phyloP scores from a whole-genome alignment of 2,888 invertebrate genomes.

The Philereme transversata region DNA sequence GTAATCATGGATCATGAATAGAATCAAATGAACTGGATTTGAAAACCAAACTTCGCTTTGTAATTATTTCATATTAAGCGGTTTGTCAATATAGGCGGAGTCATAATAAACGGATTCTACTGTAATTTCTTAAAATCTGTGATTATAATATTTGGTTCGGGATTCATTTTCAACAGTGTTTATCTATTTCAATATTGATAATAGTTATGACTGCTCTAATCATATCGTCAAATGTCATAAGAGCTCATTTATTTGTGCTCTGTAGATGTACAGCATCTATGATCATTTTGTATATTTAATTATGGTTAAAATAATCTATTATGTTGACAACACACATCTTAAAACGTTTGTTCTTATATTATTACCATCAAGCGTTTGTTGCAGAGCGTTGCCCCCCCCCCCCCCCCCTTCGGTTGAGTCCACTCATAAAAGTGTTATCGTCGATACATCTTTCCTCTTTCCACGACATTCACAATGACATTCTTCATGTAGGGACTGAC shows the following conservation, averaged over 20 bases:
- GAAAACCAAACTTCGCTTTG: too few species aligned
- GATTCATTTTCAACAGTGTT: neutral
- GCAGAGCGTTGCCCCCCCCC: constrained; percentile 8
- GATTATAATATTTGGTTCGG: too few species aligned
- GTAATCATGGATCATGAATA: constrained; percentile 4
- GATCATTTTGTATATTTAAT: too few species aligned
- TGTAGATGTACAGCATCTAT: too few species aligned
- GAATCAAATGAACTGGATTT: neutral
- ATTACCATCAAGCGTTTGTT: neutral
- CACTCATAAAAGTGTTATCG: neutral
- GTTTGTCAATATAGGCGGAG: too few species aligned
- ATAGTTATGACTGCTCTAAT: neutral
- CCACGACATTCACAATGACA: constrained; percentile 25
- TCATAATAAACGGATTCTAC: too few species aligned
- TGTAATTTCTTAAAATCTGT: too few species aligned
- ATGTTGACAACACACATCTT: too few species aligned
- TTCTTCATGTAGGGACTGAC: neutral
- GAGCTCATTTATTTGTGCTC: neutral
- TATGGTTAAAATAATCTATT: too few species aligned
- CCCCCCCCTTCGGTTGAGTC: neutral
- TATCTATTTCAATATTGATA: neutral
- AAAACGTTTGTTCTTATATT: too few species aligned
- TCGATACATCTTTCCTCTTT: constrained; percentile 5
- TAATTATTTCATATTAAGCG: too few species aligned
- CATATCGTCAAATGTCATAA: neutral